Base-by-base conservation (phyloP, 23 tunicate genomes). In the Trididemnum miniatum region DNA sequence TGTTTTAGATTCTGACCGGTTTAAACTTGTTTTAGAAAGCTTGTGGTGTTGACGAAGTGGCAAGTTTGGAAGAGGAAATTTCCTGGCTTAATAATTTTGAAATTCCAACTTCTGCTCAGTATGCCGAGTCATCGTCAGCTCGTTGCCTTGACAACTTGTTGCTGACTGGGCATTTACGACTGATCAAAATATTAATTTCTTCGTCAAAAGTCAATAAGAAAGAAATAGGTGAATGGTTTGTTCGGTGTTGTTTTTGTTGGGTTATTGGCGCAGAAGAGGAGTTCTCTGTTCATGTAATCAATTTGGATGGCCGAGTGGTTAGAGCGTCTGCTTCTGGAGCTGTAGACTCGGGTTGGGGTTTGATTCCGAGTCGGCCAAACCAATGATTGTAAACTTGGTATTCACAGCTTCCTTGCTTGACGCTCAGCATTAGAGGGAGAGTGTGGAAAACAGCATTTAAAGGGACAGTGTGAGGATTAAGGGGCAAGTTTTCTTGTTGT, bases 141-240 rank as follows among this genome's bases (percentile, higher is more conserved):
- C 86, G 89, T 67, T 57, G 29, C 60, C 86, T 90, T 54, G 96
- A 81, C 89, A 90, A 85, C 86, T 37, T 67, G 24, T 35, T 90
- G 71, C 78, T 90, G 60, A 90, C 96, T 27, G 96, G 96, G 27
- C 96, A 90, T 65, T 72, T 90, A 28, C 66, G 73, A 34, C 80
- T 90, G 35, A 84, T 90, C 78, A 85, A 80, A 76, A 90, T 83
- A 5, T 65, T 90, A 0, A 57, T 85, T 23, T 39, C 96, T 0
- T 79, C 90, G 20, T 89, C 89, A 0, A 80, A 81, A 65, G 78
- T 90, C 20, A 81, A 85, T 79, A 90, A 90, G 57, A 90, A 90
- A 80, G 50, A 80, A 73, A 90, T 80, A 24, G 96, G 96, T 90
- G 36, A 26, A 34, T 49, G 35, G 7, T 31, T 74, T 71, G 44